phyloP scores from a whole-genome alignment of 2,888 invertebrate genomes.

The Luffia ferchaultella region DNA sequence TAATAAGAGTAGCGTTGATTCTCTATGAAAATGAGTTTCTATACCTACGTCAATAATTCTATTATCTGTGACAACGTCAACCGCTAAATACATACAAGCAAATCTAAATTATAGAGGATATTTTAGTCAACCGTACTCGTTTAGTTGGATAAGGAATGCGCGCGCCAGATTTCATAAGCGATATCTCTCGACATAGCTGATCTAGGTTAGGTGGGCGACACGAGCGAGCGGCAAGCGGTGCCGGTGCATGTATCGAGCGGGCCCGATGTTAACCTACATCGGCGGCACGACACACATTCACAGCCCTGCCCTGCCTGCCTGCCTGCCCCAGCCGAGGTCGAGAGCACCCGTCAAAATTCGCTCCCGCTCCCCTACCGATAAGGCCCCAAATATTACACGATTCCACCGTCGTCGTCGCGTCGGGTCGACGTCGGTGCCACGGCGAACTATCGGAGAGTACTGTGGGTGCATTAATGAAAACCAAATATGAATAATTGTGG shows the following conservation, averaged over 20 bases:
- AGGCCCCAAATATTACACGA: too few species aligned
- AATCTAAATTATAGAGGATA: background rate
- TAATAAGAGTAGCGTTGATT: too few species aligned
- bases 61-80: too few species aligned
- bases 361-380: background rate
- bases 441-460: background rate
- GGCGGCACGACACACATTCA: slow-evolving; percentile 8
- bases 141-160: slow-evolving; percentile 15
- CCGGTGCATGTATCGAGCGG: slow-evolving; percentile 55
- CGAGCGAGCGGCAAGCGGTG: slow-evolving; percentile 24
- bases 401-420: too few species aligned
- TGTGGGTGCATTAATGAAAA: too few species aligned
- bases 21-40: too few species aligned
- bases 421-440: background rate
- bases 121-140: background rate
- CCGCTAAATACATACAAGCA: too few species aligned
- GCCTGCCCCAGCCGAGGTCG: slow-evolving; percentile 42
- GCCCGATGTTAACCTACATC: slow-evolving; percentile 40
- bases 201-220: slow-evolving; percentile 65
- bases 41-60: too few species aligned
- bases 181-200: slow-evolving; percentile 60
- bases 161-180: slow-evolving; percentile 65
- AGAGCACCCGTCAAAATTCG: slow-evolving; percentile 46
- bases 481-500: too few species aligned
- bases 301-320: slow-evolving; percentile 20